A percentile compares a stretch with the other conserved stretches of the same genome.
Evolutionary conservation across 2,113 vertebrate species (phyloP).

Genomic region (Entomyzon cyanotis): DNA sequence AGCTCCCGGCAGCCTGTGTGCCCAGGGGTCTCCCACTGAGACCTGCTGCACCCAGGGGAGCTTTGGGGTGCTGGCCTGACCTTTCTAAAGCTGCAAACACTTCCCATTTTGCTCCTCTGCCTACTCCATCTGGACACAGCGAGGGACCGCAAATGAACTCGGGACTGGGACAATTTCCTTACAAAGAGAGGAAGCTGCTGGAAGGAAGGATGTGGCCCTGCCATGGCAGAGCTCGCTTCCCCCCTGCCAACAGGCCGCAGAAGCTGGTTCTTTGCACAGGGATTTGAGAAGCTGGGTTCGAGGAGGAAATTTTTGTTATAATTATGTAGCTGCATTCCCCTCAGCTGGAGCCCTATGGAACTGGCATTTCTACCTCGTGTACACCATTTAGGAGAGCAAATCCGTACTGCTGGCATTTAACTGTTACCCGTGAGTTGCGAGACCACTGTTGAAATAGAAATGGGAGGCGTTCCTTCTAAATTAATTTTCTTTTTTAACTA

Average conservation of each 20-base stretch:
- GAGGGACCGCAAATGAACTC: neutral
- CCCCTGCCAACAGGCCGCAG: accelerated
- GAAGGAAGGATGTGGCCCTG: neutral
- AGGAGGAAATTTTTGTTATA: neutral
- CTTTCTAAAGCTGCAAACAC: neutral
- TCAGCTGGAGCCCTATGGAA: neutral
- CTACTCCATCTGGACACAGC: accelerated
- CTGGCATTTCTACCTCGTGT: neutral
- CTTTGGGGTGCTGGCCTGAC: neutral
- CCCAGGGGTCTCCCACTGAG: neutral
- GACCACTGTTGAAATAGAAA: constrained; percentile 40
- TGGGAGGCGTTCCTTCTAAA: constrained; percentile 43
- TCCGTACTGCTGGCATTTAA: neutral
- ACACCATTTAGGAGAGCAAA: neutral
- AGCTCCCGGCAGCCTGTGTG: accelerated
- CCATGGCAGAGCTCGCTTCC: accelerated
- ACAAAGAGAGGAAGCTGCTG: neutral
- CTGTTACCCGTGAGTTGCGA: neutral
- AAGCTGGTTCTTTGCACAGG: neutral
- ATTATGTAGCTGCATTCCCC: neutral
- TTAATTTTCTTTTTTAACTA: constrained; percentile 66
- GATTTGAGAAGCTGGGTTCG: neutral
- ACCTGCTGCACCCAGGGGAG: accelerated
- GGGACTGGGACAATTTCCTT: neutral
- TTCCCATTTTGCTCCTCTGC: neutral